These are phyloP conservation scores for Tetragonula clypearis DNA, from an alignment of 1,140 invertebrate genomes.

Conservation along the genomic window DNA sequence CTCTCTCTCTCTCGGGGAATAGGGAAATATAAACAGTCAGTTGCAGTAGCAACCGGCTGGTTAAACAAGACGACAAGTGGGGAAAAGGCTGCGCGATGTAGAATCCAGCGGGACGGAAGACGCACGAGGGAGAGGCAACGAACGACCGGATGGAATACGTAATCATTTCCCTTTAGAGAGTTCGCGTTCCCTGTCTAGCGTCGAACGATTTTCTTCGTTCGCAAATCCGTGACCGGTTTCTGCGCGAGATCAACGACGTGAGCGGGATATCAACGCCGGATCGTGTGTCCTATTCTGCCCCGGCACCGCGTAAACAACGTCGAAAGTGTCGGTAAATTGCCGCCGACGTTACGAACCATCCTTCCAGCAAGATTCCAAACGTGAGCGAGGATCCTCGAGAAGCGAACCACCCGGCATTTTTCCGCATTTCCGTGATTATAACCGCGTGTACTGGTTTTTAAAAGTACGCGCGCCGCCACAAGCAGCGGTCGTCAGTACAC, in stretches of 20 bases:
- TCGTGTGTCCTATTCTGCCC: background rate
- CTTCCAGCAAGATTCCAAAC: background rate
- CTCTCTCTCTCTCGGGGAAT: too few relatives aligned
- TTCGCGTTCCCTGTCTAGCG: slow-evolving; percentile 23
- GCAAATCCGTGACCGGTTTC: slow-evolving; percentile 53
- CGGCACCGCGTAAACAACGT: slow-evolving; percentile 23
- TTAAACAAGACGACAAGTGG: background rate
- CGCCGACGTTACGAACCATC: background rate
- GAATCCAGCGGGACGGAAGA: slow-evolving; percentile 18
- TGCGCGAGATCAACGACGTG: slow-evolving; percentile 47
- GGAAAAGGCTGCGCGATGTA: background rate
- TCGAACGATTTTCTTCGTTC: slow-evolving; percentile 57
- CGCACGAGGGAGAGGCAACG: slow-evolving; percentile 36
- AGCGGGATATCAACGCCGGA: slow-evolving; percentile 43
- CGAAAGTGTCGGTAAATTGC: slow-evolving; percentile 16
- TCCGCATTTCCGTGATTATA: background rate
- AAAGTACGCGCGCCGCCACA: too few relatives aligned
- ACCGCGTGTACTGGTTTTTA: too few relatives aligned
- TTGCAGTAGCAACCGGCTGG: background rate
- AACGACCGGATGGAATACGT: slow-evolving; percentile 58
- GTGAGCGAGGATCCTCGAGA: background rate
- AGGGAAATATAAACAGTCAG: background rate
- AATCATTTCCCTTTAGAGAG: slow-evolving; percentile 51
- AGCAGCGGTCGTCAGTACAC: too few relatives aligned
- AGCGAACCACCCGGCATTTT: background rate